These are phyloP conservation scores for Euzetes globulus DNA, from an alignment of 2,888 invertebrate genomes.

Conservation along the genomic window DNA sequence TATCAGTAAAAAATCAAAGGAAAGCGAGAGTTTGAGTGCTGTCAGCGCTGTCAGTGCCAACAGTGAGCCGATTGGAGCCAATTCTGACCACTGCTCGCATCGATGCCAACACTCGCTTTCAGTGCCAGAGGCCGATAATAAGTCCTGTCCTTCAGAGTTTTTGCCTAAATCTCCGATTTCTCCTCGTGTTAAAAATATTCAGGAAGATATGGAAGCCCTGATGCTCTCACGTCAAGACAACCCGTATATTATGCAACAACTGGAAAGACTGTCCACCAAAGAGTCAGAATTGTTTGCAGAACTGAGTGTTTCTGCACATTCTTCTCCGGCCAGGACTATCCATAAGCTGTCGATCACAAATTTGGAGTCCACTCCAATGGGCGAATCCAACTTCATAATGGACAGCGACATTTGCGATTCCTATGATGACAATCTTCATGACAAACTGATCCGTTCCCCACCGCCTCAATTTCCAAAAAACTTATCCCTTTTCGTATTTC, in stretches of 20 bases:
- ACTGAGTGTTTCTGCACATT: conserved; percentile 53
- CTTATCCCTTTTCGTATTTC: conserved; percentile 41
- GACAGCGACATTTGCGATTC: not conserved
- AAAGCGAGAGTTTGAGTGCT: not conserved
- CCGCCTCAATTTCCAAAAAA: conserved; percentile 54
- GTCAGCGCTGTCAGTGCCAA: not conserved
- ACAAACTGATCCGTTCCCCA: conserved; percentile 72
- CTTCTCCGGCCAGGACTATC: conserved; percentile 26
- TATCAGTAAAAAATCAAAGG: conserved; percentile 7
- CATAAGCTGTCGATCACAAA: not conserved
- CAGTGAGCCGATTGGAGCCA: not conserved
- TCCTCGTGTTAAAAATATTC: conserved; percentile 39
- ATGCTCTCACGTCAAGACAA: conserved; percentile 73
- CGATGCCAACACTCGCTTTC: not conserved
- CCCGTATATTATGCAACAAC: conserved; percentile 56
- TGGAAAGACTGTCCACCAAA: conserved; percentile 37
- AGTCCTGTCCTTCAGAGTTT: not conserved
- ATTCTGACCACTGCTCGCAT: not conserved
- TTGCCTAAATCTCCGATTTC: conserved; percentile 37
- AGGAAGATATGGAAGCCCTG: conserved; percentile 69
- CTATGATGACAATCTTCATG: conserved; percentile 56
- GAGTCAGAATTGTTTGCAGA: not conserved
- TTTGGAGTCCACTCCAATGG: not conserved
- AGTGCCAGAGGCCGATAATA: not conserved
- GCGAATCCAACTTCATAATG: not conserved